Evolutionary conservation across 2,888 invertebrate genomes (phyloP).

Genomic region (Pyrocoelia pectoralis): DNA sequence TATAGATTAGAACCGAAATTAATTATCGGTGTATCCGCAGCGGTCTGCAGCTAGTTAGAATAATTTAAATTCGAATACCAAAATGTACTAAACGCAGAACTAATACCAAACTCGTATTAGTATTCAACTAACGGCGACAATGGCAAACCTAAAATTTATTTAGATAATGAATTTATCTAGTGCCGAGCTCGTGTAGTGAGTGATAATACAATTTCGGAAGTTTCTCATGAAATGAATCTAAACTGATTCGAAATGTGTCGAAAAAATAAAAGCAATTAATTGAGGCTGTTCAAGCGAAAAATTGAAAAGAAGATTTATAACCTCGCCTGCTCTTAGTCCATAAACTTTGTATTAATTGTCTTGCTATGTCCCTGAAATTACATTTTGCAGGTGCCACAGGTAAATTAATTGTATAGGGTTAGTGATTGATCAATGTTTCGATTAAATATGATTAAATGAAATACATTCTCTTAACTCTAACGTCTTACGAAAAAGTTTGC

Average conservation of each 20-base stretch:
- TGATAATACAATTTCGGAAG: slow-evolving; percentile 1
- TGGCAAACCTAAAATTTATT: slow-evolving; percentile 16
- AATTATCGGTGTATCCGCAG: slow-evolving; percentile 16
- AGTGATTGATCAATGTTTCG: slow-evolving; percentile 4
- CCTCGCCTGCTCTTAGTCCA: slow-evolving; percentile 13
- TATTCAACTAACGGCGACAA: slow-evolving; percentile 7
- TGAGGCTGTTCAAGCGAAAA: slow-evolving; percentile 27
- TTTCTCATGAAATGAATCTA: slow-evolving; percentile 8
- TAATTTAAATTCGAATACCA: slow-evolving; percentile 20
- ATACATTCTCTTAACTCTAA: too few relatives aligned
- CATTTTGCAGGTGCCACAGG: slow-evolving; percentile 22
- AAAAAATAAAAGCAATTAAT: slow-evolving; percentile 20
- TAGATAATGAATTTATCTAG: slow-evolving; percentile 24
- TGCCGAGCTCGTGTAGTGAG: slow-evolving; percentile 8
- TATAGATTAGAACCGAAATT: background rate
- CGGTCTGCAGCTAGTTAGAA: slow-evolving; percentile 25
- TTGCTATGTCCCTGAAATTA: slow-evolving; percentile 15
- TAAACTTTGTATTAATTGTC: slow-evolving; percentile 16
- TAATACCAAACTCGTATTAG: slow-evolving; percentile 14
- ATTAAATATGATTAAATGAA: slow-evolving; percentile 4
- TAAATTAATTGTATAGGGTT: slow-evolving; percentile 17
- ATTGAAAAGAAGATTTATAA: slow-evolving; percentile 33
- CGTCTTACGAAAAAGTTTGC: too few relatives aligned
- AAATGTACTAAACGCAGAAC: slow-evolving; percentile 14
- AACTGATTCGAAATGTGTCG: slow-evolving; percentile 20